Percentiles rank a stretch among this genome's conserved stretches.
phyloP scores from a whole-genome alignment of 2,888 invertebrate species.

The Galerucella calmariensis region DNA sequence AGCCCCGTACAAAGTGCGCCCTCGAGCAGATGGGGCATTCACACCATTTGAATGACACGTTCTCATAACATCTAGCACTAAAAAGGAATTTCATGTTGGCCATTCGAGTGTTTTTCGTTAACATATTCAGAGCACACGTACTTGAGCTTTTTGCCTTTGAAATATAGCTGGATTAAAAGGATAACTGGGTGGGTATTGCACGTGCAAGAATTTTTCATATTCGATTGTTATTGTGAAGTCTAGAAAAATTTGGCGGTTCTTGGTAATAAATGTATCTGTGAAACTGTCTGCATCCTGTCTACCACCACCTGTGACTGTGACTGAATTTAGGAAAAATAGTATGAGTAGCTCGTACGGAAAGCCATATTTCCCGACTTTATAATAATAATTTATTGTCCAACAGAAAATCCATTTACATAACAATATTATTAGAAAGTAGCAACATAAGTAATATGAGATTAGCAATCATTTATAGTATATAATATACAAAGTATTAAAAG shows the following conservation, averaged over 20 bases:
- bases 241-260: neutral
- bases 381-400: too few species aligned
- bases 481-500: too few species aligned
- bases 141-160: constrained; percentile 22
- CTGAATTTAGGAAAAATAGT: too few species aligned
- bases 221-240: neutral
- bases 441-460: too few species aligned
- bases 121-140: constrained; percentile 29
- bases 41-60: constrained; percentile 34
- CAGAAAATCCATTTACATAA: too few species aligned
- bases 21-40: constrained; percentile 31
- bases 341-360: too few species aligned
- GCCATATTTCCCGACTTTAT: too few species aligned
- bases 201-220: neutral
- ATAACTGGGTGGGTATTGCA: neutral
- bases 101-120: constrained; percentile 34
- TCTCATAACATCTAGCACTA: constrained; percentile 32
- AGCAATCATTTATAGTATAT: too few species aligned
- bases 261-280: too few species aligned
- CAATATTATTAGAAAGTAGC: too few species aligned
- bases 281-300: too few species aligned
- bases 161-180: constrained; percentile 20
- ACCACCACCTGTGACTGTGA: too few species aligned
- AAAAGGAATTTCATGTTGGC: constrained; percentile 36
- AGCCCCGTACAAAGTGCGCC: constrained; percentile 26